phyloP scores from a whole-genome alignment of 2,888 invertebrate genomes.

The Torymus aiolomorphi region DNA sequence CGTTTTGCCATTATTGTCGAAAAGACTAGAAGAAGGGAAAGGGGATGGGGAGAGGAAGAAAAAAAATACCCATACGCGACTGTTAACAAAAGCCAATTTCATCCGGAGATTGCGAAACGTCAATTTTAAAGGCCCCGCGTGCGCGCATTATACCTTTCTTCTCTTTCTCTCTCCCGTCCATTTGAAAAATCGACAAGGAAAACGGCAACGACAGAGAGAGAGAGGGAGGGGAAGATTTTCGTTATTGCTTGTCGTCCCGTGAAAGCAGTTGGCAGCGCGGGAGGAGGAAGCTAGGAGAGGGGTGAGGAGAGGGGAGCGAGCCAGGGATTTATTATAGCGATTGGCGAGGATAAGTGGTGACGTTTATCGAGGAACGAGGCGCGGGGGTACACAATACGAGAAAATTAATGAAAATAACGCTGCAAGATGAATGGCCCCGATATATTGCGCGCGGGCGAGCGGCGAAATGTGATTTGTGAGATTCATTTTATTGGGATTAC shows the following conservation, averaged over 20 bases:
- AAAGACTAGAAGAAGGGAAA: no score
- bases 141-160: slow-evolving; percentile 6
- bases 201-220: slow-evolving; percentile 44
- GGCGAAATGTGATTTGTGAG: slow-evolving; percentile 54
- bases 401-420: slow-evolving; percentile 60
- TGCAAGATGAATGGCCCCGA: slow-evolving; percentile 57
- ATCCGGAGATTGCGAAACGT: slow-evolving; percentile 49
- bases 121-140: slow-evolving; percentile 42
- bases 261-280: slow-evolving; percentile 20
- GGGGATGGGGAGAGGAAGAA: not conserved
- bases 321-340: slow-evolving; percentile 56
- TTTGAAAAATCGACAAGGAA: slow-evolving; percentile 52
- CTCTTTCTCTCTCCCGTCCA: not conserved
- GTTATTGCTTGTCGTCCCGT: slow-evolving; percentile 50
- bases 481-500: slow-evolving; percentile 52
- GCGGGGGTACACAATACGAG: slow-evolving; percentile 50
- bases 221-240: slow-evolving; percentile 48
- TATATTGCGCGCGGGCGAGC: slow-evolving; percentile 43
- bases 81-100: slow-evolving; percentile 48
- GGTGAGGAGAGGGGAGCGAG: slow-evolving; percentile 22
- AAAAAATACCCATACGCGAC: not conserved
- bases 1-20: not conserved
- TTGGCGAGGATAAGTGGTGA: slow-evolving; percentile 56
- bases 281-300: slow-evolving; percentile 18
- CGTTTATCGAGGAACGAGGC: slow-evolving; percentile 53